Evolutionary conservation across 2,888 invertebrate genomes (phyloP), one percentile per base, ranked within the genome.

Genomic region (Trissolcus brochymenae): DNA sequence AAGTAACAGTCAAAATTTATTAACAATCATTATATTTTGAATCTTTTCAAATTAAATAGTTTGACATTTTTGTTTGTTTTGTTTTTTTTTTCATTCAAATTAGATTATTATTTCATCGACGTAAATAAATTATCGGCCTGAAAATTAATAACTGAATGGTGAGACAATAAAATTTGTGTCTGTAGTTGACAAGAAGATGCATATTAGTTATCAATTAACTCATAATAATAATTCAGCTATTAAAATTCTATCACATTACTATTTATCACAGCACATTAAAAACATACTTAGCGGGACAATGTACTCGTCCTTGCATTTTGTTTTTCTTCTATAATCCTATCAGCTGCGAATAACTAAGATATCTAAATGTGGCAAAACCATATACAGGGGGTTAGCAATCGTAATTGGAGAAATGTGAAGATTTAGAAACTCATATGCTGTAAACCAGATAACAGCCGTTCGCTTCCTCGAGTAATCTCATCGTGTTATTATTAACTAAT

Each of bases 191-290:
- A 16, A 62, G 35, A 35, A 9, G 25, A 35, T 35, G 35, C 35
- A 11, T 6, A 35, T 35, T 35, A 35, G 35, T 35, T 11, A 35
- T 35, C 35, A 35, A 11, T 35, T 11, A 9, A 35, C 35, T 35
- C 35, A 1, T 9, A 35, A 35, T 11, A 73, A 73, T 73, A 73
- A 61, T 73, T 6, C n/a, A 35, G 19, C 50, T 14, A 72, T 65
- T 72, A 72, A 65, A 65, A 72, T 72, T 65, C 72, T 49, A 59
- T 71, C 29, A 13, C 43, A 55, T 67, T 61, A 74, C 56, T 74
- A 62, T 46, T 67, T 66, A 56, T 61, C 60, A 57, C 46, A 50
- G 51, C 19, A 62, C 53, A 62, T 66, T 66, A 57, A 67, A 59
- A 62, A 62, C 46, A 62, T 35, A 68, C 61, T 62, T 68, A 64